phyloP scores from a whole-genome alignment of 2,888 invertebrate genomes.

The Oligia fasciuncula region DNA sequence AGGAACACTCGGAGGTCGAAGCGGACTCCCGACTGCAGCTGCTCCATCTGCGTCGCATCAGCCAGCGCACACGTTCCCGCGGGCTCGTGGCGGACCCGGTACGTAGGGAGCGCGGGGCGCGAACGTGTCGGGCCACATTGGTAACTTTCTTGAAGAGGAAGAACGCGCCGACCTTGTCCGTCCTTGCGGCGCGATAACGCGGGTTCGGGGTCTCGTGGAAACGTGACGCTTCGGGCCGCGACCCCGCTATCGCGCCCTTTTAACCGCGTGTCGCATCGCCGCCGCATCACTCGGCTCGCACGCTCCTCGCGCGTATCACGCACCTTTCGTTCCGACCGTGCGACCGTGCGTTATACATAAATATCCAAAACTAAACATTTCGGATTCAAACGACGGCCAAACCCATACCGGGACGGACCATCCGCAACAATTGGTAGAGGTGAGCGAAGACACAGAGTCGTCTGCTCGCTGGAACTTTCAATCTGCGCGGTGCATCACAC shows the following conservation, averaged over 20 bases:
- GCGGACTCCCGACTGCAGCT: conserved; percentile 55
- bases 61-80: background rate
- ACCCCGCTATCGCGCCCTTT: conserved; percentile 84
- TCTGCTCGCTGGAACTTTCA: background rate
- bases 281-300: conserved; percentile 78
- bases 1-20: conserved; percentile 72
- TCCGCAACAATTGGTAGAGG: conserved; percentile 40
- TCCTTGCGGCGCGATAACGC: conserved; percentile 82
- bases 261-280: conserved; percentile 75
- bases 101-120: background rate
- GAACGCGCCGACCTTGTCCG: conserved; percentile 82
- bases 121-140: conserved; percentile 7
- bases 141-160: conserved; percentile 65
- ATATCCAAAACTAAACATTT: conserved; percentile 53
- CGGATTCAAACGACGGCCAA: conserved; percentile 39
- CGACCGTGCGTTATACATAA: conserved; percentile 48
- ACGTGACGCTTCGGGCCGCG: conserved; percentile 78
- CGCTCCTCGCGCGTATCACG: conserved; percentile 71
- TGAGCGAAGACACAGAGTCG: conserved; percentile 31
- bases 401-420: conserved; percentile 35
- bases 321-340: conserved; percentile 50
- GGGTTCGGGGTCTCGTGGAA: conserved; percentile 77
- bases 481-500: conserved; percentile 9
- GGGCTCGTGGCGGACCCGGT: background rate
- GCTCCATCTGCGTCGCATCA: background rate